Evolutionary conservation across 2,797 vertebrate genomes (phyloP), one percentile per base, ranked within the genome.

Genomic region (Poeciliopsis turneri): DNA sequence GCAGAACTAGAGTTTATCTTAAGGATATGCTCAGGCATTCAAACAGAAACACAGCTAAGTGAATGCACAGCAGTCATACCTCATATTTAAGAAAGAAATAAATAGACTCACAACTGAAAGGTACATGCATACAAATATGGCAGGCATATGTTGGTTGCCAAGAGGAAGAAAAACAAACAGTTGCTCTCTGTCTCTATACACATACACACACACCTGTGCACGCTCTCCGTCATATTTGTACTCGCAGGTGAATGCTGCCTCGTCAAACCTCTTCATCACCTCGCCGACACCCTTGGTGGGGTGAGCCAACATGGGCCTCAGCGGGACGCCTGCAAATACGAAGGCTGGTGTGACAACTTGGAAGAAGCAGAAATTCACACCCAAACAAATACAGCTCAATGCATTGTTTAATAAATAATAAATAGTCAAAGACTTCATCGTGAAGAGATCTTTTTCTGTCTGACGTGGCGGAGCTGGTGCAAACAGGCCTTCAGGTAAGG

Each of bases 221-320:
- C 97, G 94, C 90, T 98, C 97, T 9, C 97, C 97, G 0, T 98
- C 97, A 0, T 98, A 98, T 75, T 98, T 98, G 89, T 98, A 98
- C 90, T 98, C 97, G 92, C 97, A 98, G 84, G 97, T 98, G 90
- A 98, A 98, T 5, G 96, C 91, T 0, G 97, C 96, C 78, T 97
- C 97, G 3, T 98, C 97, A 1, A 98, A 98, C 82, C 89, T 95
- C 90, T 97, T 98, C 93, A 98, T 95, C 78, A 98, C 96, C 83
- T 98, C 97, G 0, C 95, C 93, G 15, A 98, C 95, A 0, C 97
- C 97, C 41, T 96, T 97, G 18, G 97, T 97, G 30, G 97, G 97
- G 81, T 97, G 97, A 36, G 97, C 97, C 92, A 98, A 77, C 97
- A 98, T 98, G 3, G 97, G 97, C 43, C 97, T 97, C 84, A 98